Base-by-base conservation (phyloP, 2,888 invertebrate genomes). In the Phengaris arion region DNA sequence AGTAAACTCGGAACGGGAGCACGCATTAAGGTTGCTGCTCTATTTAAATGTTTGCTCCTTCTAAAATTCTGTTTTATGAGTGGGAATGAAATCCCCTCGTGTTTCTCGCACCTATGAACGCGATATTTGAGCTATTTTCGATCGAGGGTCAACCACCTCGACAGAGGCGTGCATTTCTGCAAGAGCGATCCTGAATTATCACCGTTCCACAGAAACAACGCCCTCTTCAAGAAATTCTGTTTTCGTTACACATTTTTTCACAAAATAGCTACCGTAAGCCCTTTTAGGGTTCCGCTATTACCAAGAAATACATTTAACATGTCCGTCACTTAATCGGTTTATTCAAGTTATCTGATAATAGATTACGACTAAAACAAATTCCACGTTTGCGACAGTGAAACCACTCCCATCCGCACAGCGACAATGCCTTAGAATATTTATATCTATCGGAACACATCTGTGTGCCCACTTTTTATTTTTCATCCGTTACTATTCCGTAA, bases 121-220 rank as follows among this genome's bases (percentile, higher is more conserved):
- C 83, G 82, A 85, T 85, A 84, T 81, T 84, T 79, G 81, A 81
- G 85, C 86, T 92, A 92, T 92, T 92, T 91, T 82, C 83, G 87
- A 86, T 83, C 83, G 73, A 85, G 85, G 92, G 92, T 92, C 91
- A 90, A 83, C 87, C 83, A 91, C 91, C 91, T 86, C 86, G 79
- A 81, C 81, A 81, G 80, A 82, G 83, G 81, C 82, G 83, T 84
- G 83, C 84, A 84, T 87, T 89, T 88, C 87, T 86, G 86, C 87
- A 85, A 79, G 78, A 79, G 80, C 82, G 80, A 84, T 82, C 74
- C 77, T 81, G 78, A 81, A 79, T 80, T 75, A 75, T 64, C 57
- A 55, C 15, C 54, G 46, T 70, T 75, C 48, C 51, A 70, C 57
- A 15, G 69, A 75, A 69, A n/a, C 64, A 10, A 69, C 69, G 55